These are phyloP conservation scores for Amphiprion clarkii DNA, from an alignment of 2,797 vertebrate species.

Conservation along the genomic window DNA sequence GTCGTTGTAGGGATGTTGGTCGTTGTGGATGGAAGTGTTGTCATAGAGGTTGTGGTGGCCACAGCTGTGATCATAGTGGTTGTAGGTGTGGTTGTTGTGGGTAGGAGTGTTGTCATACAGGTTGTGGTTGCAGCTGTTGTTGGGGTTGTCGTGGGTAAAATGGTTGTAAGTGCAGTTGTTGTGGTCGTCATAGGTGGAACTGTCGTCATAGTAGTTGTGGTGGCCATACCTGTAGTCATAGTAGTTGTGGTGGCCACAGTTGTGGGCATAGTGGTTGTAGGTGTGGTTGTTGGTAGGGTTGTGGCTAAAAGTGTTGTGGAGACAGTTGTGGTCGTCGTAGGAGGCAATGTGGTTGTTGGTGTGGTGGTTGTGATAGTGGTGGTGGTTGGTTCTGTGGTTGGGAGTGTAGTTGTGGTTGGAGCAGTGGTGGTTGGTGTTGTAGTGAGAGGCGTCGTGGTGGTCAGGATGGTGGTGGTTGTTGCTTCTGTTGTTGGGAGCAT, in stretches of 20 bases:
- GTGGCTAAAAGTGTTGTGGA: background rate
- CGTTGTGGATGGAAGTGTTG: background rate
- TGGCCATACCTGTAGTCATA: background rate
- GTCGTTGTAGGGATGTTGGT: constrained; percentile 3
- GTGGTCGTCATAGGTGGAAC: background rate
- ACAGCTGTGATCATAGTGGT: constrained; percentile 14
- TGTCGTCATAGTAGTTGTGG: constrained; percentile 16
- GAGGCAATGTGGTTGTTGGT: constrained; percentile 8
- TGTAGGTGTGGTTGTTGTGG: background rate
- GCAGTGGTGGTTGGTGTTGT: constrained; percentile 11
- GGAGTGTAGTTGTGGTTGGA: background rate
- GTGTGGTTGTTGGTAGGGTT: accelerated
- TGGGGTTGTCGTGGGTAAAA: background rate
- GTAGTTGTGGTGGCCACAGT: background rate
- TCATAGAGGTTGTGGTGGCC: background rate
- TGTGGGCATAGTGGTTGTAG: constrained; percentile 9
- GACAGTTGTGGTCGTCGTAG: constrained; percentile 2
- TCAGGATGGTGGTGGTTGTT: constrained; percentile 17
- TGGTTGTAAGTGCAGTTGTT: constrained; percentile 2
- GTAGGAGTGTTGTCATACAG: background rate
- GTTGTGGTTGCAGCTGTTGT: constrained; percentile 14
- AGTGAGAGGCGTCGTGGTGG: background rate
- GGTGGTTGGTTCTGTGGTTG: background rate
- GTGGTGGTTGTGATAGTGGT: background rate
- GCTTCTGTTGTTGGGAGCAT: constrained; percentile 13